A percentile compares a stretch with the other conserved stretches of the same genome.
phyloP scores from a whole-genome alignment of 2,797 vertebrate genomes.

The Potorous gilbertii region DNA sequence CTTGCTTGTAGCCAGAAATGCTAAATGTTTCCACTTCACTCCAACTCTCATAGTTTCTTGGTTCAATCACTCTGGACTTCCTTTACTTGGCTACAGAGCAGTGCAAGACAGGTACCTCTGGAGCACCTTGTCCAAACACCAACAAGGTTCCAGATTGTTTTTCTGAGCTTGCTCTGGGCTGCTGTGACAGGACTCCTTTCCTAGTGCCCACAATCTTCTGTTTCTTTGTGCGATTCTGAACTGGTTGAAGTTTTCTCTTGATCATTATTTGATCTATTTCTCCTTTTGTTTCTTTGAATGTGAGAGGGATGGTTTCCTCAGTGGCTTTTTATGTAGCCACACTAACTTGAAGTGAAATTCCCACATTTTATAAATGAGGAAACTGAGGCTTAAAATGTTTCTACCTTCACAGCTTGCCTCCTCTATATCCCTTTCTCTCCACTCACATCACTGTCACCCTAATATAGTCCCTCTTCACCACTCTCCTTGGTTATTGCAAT shows the following conservation, averaged over 20 bases:
- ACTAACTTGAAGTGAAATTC: background rate
- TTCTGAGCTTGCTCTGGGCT: background rate
- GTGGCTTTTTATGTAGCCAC: background rate
- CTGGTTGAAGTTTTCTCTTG: background rate
- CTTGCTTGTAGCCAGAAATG: background rate
- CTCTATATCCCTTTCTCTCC: background rate
- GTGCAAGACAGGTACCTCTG: background rate
- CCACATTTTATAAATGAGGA: background rate
- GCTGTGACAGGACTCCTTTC: background rate
- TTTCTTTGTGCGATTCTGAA: background rate
- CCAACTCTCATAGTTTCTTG: background rate
- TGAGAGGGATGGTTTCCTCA: background rate
- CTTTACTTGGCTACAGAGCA: background rate
- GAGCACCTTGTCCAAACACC: background rate
- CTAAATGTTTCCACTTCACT: background rate
- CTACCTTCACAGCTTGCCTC: background rate
- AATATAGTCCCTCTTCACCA: background rate
- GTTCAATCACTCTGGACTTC: background rate
- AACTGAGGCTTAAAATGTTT: background rate
- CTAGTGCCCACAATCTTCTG: background rate
- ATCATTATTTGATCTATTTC: background rate
- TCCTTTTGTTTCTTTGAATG: background rate
- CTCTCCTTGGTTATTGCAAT: background rate
- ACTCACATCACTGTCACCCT: background rate
- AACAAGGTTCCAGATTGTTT: background rate